Conservation (phyloP, 2,888 invertebrate species). For the Dusona sp. region DNA sequence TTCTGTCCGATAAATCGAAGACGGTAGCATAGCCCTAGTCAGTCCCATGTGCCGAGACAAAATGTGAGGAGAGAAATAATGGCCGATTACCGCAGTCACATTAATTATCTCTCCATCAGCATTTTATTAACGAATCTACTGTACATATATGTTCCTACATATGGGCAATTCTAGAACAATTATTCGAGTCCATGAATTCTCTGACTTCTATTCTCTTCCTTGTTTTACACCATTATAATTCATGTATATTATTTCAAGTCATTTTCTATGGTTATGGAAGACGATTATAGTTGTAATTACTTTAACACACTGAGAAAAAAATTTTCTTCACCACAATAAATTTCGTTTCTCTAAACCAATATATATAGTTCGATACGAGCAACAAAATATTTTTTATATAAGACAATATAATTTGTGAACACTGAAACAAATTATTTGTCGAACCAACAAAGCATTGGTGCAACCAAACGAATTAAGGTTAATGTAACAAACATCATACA, state of each 20-base stretch:
- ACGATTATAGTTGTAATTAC: no score
- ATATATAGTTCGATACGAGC: no score
- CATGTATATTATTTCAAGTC: background rate
- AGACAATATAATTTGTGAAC: no score
- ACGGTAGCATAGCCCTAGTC: conserved; percentile 74
- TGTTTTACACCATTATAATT: background rate
- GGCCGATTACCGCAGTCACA: conserved; percentile 69
- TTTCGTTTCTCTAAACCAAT: no score
- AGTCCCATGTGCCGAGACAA: conserved; percentile 64
- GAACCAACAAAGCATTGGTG: no score
- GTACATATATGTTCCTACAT: background rate
- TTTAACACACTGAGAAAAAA: no score
- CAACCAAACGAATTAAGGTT: no score
- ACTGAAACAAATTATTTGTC: no score
- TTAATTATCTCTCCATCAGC: conserved; percentile 68
- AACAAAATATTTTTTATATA: no score
- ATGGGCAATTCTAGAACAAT: conserved; percentile 4
- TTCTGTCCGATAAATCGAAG: conserved; percentile 75
- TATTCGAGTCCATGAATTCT: background rate
- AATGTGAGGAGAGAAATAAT: conserved; percentile 69
- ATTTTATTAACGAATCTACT: conserved; percentile 61
- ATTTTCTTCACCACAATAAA: no score
- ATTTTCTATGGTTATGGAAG: no score
- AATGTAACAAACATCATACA: no score
- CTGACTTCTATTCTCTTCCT: background rate